Base-by-base conservation (phyloP, 2,888 invertebrate species). In the Hermaeophaga mercurialis region DNA sequence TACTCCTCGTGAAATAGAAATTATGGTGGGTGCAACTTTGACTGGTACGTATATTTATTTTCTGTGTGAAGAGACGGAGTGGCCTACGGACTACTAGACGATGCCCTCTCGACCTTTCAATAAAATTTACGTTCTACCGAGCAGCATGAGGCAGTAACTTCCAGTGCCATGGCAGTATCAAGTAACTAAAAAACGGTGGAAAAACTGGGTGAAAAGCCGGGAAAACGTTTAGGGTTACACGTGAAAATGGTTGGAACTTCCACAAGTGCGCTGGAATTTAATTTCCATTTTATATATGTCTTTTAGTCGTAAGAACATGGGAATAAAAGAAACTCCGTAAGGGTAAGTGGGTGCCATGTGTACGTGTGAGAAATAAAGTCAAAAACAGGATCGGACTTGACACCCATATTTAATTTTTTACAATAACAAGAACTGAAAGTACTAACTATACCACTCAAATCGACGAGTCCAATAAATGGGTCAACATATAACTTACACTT, bases 241-340 rank as follows among this genome's bases (percentile, higher is more conserved):
- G 50, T 41, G 41, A 50, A 50, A 50, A 50, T 24, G 41, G 41
- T 22, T 12, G 22, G 34, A 24, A 47, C 24, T 38, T 48, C 22
- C 22, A 41, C 50, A 33, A 50, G 41, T 50, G 50, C 18, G 28
- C 19, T 8, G 50, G 50, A 50, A 50, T 50, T 50, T 50, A 50
- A 50, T 50, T 50, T 50, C 41, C 41, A 50, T 41, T 41, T 50
- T 50, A 50, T 50, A 31, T 41, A 33, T 49, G 41, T 41, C 50
- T 50, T 50, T 41, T 31, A 41, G 41, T 28, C 50, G 28, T 31
- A 50, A 41, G 41, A 50, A 41, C 33, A 50, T 12, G 41, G 18
- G 41, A 41, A 50, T 41, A 50, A 50, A 36, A 50, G 50, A 50
- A 50, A 50, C 36, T 47, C 19, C 31, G 18, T 15, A 31, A 19